Percentiles rank a stretch among this genome's conserved stretches.
Conservation (phyloP, 1,140 invertebrate genomes). For the Meloidogyne floridensis region DNA sequence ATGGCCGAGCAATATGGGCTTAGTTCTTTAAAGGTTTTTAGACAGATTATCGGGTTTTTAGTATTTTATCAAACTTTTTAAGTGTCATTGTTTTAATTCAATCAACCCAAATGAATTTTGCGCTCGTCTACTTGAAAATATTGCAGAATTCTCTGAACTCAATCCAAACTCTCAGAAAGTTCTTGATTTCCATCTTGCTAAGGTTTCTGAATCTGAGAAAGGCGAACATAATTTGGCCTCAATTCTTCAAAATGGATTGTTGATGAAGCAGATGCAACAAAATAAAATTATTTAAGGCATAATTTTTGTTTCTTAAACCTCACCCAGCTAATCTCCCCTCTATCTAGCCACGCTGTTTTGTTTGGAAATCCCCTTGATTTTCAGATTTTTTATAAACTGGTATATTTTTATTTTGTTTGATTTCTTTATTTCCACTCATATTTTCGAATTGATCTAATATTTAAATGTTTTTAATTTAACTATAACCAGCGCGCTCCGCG, state of each 20-base stretch:
- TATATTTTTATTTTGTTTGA: no score
- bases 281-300: background rate
- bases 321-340: no score
- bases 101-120: conserved; percentile 24
- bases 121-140: conserved; percentile 20
- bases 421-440: no score
- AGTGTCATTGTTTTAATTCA: conserved; percentile 15
- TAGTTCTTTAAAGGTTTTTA: conserved; percentile 23
- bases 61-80: background rate
- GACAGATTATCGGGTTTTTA: background rate
- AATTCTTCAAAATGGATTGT: conserved; percentile 17
- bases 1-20: conserved; percentile 31
- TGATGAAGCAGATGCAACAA: conserved; percentile 8
- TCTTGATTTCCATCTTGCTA: conserved; percentile 23
- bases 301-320: no score
- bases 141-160: conserved; percentile 26
- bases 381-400: no score
- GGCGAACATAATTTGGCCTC: conserved; percentile 26
- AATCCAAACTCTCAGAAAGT: conserved; percentile 9
- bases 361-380: no score
- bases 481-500: no score
- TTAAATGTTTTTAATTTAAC: no score
- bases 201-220: conserved; percentile 23
- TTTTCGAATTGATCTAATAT: no score
- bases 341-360: no score